Conservation (phyloP, 2,113 vertebrate species). For the Syngnathus typhle region DNA sequence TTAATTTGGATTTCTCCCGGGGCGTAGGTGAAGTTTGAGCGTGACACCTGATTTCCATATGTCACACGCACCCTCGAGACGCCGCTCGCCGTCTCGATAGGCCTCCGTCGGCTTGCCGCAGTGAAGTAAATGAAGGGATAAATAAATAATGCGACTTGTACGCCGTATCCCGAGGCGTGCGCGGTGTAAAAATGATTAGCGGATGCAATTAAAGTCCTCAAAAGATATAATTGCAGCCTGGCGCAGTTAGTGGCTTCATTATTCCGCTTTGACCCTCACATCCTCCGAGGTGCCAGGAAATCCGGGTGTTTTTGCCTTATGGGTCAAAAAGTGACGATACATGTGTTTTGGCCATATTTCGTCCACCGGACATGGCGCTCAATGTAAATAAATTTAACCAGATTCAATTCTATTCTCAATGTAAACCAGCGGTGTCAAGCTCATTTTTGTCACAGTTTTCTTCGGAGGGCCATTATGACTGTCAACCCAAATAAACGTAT, state of each 20-base stretch:
- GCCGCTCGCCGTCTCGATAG: conserved; percentile 39
- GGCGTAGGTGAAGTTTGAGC: conserved; percentile 55
- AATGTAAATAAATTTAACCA: neutral
- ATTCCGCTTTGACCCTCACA: conserved; percentile 47
- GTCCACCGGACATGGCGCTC: neutral
- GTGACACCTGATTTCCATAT: conserved; percentile 55
- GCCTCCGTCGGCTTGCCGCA: conserved; percentile 45
- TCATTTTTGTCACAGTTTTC: too few species aligned
- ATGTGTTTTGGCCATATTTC: neutral
- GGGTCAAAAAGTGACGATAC: neutral
- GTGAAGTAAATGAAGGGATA: conserved; percentile 65
- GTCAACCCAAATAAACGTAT: too few species aligned
- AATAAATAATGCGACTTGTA: conserved; percentile 65
- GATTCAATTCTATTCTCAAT: too few species aligned
- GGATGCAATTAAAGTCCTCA: conserved; percentile 63
- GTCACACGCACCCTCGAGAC: conserved; percentile 47
- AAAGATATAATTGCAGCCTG: conserved; percentile 59
- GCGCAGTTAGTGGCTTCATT: conserved; percentile 48
- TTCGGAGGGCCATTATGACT: too few species aligned
- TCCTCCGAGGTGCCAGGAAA: conserved; percentile 54
- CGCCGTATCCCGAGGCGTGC: conserved; percentile 46
- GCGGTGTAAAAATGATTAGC: conserved; percentile 66
- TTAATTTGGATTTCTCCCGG: conserved; percentile 50
- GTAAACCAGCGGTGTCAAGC: too few species aligned
- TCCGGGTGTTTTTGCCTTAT: conserved; percentile 26